Evolutionary conservation across 2,113 vertebrate species (phyloP), one percentile per base, ranked within the genome.

Genomic region (Rhineura floridana): DNA sequence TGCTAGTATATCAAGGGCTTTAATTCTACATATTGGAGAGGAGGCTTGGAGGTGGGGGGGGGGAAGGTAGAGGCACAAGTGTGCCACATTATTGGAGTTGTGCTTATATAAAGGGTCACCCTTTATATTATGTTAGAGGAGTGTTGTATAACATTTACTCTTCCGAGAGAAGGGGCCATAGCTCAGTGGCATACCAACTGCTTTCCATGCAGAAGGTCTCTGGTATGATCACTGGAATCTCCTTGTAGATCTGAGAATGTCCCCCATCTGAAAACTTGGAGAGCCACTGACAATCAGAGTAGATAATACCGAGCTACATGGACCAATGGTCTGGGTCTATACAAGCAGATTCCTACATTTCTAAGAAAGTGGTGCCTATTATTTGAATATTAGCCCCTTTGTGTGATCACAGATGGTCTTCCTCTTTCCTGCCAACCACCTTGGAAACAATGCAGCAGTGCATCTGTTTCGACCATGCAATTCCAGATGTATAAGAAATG

Each of bases 401-500:
- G 52, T 63, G 13, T 9, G 36, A 78, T 78, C 39, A 86, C 30
- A 6, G 42, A 23, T 13, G 19, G 15, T 28, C 42, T 30, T 86
- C 36, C 23, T 63, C 15, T 6, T 25, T 44, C 13, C 30, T 13
- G 6, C 13, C 2, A n/a, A 23, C 2, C 59, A 23, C 55, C n/a
- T 19, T 42, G 48, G 46, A 59, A 85, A 23, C 13, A 12, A 4
- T 65, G 81, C 30, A 23, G 48, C 19, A 55, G 33, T 36, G 67
- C 17, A 72, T 23, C 19, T 88, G 6, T 3, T 67, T 7, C 0
- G 65, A 83, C 59, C 67, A 6, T 81, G 42, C 85, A 77, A 50
- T 77, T 67, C 46, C 48, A 83, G 62, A 50, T 91, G 80, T 83
- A 44, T 10, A 87, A 65, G 59, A 81, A 63, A 63, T 8, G 81